Evolutionary conservation across 2,888 invertebrate genomes (phyloP).

Genomic region (Tineola bisselliella): DNA sequence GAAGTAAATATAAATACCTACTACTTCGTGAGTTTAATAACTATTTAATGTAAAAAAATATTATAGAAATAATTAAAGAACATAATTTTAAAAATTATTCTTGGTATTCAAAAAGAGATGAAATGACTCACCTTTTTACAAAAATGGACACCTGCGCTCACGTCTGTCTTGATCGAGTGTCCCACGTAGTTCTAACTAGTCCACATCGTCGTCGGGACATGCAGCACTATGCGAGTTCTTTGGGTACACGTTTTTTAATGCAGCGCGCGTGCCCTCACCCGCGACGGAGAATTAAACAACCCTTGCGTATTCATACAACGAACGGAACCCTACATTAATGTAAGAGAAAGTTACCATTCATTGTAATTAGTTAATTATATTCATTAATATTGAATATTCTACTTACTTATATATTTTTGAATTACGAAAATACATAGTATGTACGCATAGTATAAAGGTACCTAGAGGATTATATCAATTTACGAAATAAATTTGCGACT

Average conservation of each 20-base stretch:
- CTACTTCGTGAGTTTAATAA: no score
- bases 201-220: background rate
- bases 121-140: background rate
- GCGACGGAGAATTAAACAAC: constrained; percentile 35
- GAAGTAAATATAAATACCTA: no score
- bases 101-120: background rate
- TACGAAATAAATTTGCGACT: background rate
- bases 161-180: constrained; percentile 13
- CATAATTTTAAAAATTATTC: background rate
- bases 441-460: background rate
- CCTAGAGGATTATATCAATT: background rate
- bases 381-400: background rate
- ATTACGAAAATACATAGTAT: background rate
- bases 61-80: background rate
- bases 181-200: background rate
- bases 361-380: background rate
- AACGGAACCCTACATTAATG: background rate
- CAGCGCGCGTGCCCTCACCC: constrained; percentile 46
- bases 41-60: background rate
- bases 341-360: background rate
- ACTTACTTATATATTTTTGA: background rate
- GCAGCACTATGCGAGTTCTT: background rate
- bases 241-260: constrained; percentile 49
- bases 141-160: constrained; percentile 21
- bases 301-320: constrained; percentile 58